Base-by-base conservation (phyloP, 2,888 invertebrate species). In the Lobophora halterata region DNA sequence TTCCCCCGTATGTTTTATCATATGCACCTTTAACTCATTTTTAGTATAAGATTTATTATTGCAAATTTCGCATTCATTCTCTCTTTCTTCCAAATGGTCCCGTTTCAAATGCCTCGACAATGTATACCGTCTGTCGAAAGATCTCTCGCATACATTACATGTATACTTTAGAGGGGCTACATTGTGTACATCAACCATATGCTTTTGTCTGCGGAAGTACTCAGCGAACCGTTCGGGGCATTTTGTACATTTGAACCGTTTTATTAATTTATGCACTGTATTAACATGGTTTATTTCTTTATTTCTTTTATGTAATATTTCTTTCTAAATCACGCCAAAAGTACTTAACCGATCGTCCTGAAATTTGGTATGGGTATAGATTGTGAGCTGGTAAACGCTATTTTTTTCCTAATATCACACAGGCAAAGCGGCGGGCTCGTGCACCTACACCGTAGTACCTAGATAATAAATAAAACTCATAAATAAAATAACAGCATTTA, bases 121-220 rank as follows among this genome's bases (percentile, higher is more conserved):
- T 0, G 68, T 69, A 10, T 71, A 72, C 1, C 69, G 40, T n/a
- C 71, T 58, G 16, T 71, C 62, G 8, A 72, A 79, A 5, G 34
- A 34, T n/a, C 17, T 5, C 0, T 74, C 71, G 14, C 76, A 76
- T 0, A 78, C 78, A 12, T 75, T 80, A 8, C 81, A 81, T 14
- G 63, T 75, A 27, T 80, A 81, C 1, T 58, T 45, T 0, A 80
- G 29, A 0, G 78, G 76, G 0, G 72, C 67, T 0, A 72, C 63
- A 0, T 79, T 79, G 3, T 81, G 81, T 0, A 55, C 57, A 18
- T 69, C 65, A 0, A 76, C 78, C 64, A 79, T 67, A 45, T 81
- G 81, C 3, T 74, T 71, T 27, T 80, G 80, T 5, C 78, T 52
- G 1, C 65, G 48, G 26, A 78, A 79, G 24, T 79, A 80, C n/a